Percentiles rank a stretch among this genome's conserved stretches.
Conservation (phyloP, 2,888 invertebrate genomes). For the Tipula helvola region DNA sequence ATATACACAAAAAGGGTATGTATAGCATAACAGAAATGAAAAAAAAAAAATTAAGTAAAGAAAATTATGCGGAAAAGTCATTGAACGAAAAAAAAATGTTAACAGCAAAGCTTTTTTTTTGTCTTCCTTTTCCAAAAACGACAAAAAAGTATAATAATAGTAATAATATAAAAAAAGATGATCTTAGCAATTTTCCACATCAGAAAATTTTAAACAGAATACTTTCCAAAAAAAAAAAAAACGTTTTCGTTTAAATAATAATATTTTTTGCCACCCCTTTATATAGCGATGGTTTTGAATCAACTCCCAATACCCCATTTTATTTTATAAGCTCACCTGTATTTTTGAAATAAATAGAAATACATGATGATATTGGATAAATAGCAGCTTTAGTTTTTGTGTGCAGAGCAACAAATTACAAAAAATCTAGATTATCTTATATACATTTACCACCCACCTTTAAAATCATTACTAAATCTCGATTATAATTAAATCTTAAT, state of each 20-base stretch:
- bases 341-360: background rate
- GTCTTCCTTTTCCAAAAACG: background rate
- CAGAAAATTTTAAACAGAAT: background rate
- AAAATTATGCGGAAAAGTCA: slow-evolving; percentile 4
- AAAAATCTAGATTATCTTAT: background rate
- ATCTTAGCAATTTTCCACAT: slow-evolving; percentile 4
- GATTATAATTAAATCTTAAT: background rate
- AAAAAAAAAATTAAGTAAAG: background rate
- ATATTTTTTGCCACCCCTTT: background rate
- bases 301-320: background rate
- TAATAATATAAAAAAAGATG: background rate
- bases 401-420: background rate
- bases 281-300: background rate
- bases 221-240: background rate
- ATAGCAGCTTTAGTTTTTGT: background rate
- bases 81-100: background rate
- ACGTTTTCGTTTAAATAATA: background rate
- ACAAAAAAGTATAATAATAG: background rate
- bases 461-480: background rate
- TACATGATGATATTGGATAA: background rate
- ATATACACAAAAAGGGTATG: background rate
- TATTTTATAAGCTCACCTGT: background rate
- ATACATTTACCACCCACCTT: background rate
- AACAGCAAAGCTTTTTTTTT: background rate
- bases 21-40: background rate